Conservation (phyloP, 2,797 vertebrate genomes). For the Dermochelys coriacea region DNA sequence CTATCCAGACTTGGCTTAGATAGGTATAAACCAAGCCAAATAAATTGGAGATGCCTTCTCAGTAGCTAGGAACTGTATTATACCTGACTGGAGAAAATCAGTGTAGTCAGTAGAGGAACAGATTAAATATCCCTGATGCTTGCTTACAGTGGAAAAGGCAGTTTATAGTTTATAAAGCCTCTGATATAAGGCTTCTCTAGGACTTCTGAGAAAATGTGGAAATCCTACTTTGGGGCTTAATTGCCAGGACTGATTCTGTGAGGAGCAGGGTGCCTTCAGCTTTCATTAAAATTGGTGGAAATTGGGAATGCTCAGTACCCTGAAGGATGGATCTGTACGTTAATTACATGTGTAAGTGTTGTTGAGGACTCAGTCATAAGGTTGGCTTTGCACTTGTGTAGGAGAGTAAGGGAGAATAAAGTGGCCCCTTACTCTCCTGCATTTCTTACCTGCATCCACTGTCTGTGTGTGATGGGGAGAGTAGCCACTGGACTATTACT, state of each 20-base stretch:
- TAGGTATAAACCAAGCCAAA: not conserved
- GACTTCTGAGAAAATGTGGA: not conserved
- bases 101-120: not conserved
- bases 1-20: not conserved
- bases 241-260: not conserved
- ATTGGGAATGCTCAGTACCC: not conserved
- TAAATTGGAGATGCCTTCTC: not conserved
- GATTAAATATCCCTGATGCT: not conserved
- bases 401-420: not conserved
- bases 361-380: not conserved
- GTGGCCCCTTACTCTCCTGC: not conserved
- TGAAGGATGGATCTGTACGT: not conserved
- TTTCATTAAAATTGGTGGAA: not conserved
- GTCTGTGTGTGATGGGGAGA: not conserved
- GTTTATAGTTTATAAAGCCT: too few species aligned
- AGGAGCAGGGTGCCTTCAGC: not conserved
- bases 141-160: not conserved
- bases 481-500: accelerated
- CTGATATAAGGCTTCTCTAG: not conserved
- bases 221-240: not conserved
- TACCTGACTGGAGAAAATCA: not conserved
- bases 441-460: not conserved
- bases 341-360: not conserved
- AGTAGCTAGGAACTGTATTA: not conserved
- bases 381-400: not conserved